Conservation (phyloP, 2,888 invertebrate species). For the Pseudococcus viburni region DNA sequence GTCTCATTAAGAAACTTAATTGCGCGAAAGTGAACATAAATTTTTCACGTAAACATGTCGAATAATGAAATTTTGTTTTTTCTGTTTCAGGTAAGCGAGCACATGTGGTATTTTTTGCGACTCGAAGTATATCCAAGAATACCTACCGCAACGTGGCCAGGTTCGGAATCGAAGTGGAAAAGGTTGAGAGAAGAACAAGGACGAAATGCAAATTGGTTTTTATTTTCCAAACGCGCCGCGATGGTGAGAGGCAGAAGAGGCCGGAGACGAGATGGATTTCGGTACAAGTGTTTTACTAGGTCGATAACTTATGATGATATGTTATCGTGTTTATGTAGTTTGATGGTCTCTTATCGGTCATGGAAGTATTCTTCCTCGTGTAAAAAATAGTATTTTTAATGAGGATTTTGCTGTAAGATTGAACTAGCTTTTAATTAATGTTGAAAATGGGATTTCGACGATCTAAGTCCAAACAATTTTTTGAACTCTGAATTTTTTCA, state of each 20-base stretch:
- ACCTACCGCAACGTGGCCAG: background rate
- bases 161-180: background rate
- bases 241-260: background rate
- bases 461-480: no score
- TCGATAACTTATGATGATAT: slow-evolving; percentile 52
- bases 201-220: slow-evolving; percentile 37
- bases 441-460: no score
- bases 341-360: slow-evolving; percentile 18
- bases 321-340: slow-evolving; percentile 13
- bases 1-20: slow-evolving; percentile 37
- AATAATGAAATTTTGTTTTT: background rate
- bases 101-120: background rate
- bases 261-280: background rate
- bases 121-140: background rate
- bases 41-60: slow-evolving; percentile 28
- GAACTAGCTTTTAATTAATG: no score
- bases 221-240: background rate
- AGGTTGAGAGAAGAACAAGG: slow-evolving; percentile 28
- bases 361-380: background rate
- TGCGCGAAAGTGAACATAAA: slow-evolving; percentile 18
- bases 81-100: slow-evolving; percentile 27
- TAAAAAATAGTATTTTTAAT: background rate
- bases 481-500: no score
- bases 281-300: slow-evolving; percentile 25
- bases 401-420: background rate